phyloP scores from a whole-genome alignment of 2,888 invertebrate species.

The Xestobium rufovillosum region DNA sequence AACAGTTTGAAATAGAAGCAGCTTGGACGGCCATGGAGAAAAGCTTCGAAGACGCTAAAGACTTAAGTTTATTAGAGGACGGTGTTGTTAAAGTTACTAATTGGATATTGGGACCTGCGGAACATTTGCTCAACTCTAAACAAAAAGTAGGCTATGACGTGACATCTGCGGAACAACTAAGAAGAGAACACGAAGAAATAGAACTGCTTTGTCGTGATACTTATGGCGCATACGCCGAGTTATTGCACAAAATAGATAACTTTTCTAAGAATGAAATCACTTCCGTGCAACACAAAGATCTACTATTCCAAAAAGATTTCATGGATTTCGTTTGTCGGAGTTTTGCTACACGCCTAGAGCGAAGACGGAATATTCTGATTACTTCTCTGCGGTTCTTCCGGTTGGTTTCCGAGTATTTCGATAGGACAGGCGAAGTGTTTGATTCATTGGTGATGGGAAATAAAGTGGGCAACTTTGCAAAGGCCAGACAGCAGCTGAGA shows the following conservation, averaged over 20 bases:
- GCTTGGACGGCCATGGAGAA: slow-evolving; percentile 55
- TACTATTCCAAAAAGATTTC: slow-evolving; percentile 67
- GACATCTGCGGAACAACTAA: slow-evolving; percentile 61
- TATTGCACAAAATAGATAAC: slow-evolving; percentile 62
- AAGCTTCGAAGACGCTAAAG: slow-evolving; percentile 52
- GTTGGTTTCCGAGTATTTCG: slow-evolving; percentile 65
- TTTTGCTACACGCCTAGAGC: slow-evolving; percentile 66
- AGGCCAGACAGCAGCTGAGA: slow-evolving; percentile 49
- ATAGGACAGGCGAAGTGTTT: slow-evolving; percentile 58
- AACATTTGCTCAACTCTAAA: slow-evolving; percentile 62
- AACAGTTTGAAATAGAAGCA: slow-evolving; percentile 52
- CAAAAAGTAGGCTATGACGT: slow-evolving; percentile 67
- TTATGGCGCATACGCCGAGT: slow-evolving; percentile 69
- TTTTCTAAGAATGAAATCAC: slow-evolving; percentile 45
- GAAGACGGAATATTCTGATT: slow-evolving; percentile 64
- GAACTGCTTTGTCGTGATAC: slow-evolving; percentile 72
- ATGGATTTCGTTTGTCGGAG: slow-evolving; percentile 76
- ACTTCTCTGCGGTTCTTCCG: slow-evolving; percentile 70
- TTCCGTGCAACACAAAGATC: slow-evolving; percentile 48
- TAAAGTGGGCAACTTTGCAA: slow-evolving; percentile 50
- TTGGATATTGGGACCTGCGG: slow-evolving; percentile 72
- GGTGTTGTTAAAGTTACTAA: slow-evolving; percentile 65
- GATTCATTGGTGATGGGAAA: slow-evolving; percentile 59
- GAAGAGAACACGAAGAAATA: slow-evolving; percentile 65
- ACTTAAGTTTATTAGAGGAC: slow-evolving; percentile 53